Base-by-base conservation (phyloP, 1,140 invertebrate genomes). In the Cephus cinctus region DNA sequence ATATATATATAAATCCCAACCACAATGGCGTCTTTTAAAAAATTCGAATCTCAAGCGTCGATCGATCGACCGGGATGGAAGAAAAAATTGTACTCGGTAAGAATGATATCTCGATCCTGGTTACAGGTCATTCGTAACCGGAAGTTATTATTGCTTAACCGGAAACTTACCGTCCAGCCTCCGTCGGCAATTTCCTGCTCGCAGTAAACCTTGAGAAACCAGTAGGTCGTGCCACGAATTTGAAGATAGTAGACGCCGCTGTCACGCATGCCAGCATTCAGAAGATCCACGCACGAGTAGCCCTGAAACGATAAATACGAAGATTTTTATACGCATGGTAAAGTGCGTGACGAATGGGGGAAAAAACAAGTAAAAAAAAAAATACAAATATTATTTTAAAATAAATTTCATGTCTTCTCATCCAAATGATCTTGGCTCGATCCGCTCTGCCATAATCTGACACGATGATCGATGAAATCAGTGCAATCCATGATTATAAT, bases 131-230 rank as follows among this genome's bases (percentile, higher is more conserved):
- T n/a, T n/a, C n/a, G n/a, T n/a, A n/a, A n/a, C n/a, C n/a, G n/a
- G n/a, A n/a, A n/a, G 6, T 43, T 21, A 12, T 22, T 46, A 42
- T 40, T 46, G 47, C 5, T 25, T 5, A 16, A 45, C 43, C 6
- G 35, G 27, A 46, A 56, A 80, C 80, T 87, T 80, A 96, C 91
- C 67, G 92, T 96, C 94, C 94, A 96, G 42, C 94, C 95, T 6
- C 93, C 94, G 56, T 92, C 90, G 31, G 90, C 85, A 12, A 88
- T 81, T 63, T 92, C 88, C 77, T 96, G 92, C 64, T 96, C 91
- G 69, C 94, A 97, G 68, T 81, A 94, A 4, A 95, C 92, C 65
- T 91, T 90, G 21, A 95, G 77, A 75, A 94, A 94, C 88, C 91
- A 94, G 71, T 92, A 94, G 1, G 89, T 92, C 1, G 89, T 93